Percentiles rank a stretch among this genome's conserved stretches.
phyloP scores from a whole-genome alignment of 1,140 invertebrate species.

The Phthorimaea operculella region DNA sequence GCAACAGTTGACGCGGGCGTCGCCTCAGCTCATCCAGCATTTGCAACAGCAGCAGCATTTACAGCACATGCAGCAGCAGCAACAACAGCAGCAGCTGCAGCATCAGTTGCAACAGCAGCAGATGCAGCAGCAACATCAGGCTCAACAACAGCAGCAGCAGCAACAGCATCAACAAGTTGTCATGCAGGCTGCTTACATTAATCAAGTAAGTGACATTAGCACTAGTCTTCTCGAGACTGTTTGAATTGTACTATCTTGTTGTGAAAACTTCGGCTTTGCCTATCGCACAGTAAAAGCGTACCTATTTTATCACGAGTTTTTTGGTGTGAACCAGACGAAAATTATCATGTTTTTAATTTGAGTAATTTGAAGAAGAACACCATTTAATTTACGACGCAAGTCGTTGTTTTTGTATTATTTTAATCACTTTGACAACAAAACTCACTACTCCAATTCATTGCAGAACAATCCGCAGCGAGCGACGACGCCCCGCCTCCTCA shows the following conservation, averaged over 20 bases:
- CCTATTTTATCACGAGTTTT: no score
- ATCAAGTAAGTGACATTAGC: constrained; percentile 49
- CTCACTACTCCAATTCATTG: no score
- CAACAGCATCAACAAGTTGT: constrained; percentile 52
- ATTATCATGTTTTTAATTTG: no score
- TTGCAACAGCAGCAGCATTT: constrained; percentile 49
- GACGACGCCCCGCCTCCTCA: constrained; percentile 40
- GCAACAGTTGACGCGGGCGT: constrained; percentile 47
- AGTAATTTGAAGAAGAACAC: no score
- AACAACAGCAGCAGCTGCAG: constrained; percentile 31
- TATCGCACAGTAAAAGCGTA: no score
- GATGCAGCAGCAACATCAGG: constrained; percentile 26
- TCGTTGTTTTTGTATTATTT: no score
- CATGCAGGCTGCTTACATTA: constrained; percentile 59
- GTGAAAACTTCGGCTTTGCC: no score
- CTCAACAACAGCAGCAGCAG: constrained; percentile 36
- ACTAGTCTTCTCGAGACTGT: no score
- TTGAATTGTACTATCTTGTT: no score
- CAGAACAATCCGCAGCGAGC: constrained; percentile 37
- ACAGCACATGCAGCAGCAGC: constrained; percentile 14
- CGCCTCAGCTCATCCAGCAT: constrained; percentile 51
- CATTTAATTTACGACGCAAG: no score
- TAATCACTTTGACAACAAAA: no score
- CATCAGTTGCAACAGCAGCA: constrained; percentile 35
- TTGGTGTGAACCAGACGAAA: no score